Evolutionary conservation across 2,888 invertebrate species (phyloP).

Genomic region (Eilema griseolum): DNA sequence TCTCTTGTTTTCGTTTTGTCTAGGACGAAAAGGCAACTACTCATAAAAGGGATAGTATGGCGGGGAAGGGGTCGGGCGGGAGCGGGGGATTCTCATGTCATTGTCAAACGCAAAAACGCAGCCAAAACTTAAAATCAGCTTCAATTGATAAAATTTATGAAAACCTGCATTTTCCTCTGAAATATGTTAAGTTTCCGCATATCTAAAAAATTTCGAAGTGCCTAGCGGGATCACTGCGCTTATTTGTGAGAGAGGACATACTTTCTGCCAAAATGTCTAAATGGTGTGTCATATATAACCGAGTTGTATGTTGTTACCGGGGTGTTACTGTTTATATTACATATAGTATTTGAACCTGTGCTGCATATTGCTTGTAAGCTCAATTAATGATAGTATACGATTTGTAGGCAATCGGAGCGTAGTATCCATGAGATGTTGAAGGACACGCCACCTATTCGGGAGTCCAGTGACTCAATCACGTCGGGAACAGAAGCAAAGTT

Average conservation of each 20-base stretch:
- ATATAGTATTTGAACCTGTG: neutral
- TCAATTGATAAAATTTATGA: constrained; percentile 34
- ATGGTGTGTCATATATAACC: constrained; percentile 66
- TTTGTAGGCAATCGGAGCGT: constrained; percentile 86
- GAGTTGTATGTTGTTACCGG: constrained; percentile 33
- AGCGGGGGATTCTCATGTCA: constrained; percentile 12
- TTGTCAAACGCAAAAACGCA: constrained; percentile 37
- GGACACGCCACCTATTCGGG: constrained; percentile 92
- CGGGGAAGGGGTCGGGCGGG: neutral
- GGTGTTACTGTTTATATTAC: constrained; percentile 25
- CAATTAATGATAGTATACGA: neutral
- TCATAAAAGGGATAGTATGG: too few relatives aligned
- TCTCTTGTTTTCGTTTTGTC: too few relatives aligned
- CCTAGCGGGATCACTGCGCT: constrained; percentile 7
- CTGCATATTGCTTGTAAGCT: neutral
- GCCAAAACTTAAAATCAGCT: constrained; percentile 11
- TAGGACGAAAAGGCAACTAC: too few relatives aligned
- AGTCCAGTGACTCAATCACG: constrained; percentile 91
- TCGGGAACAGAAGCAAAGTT: constrained; percentile 91
- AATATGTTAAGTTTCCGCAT: constrained; percentile 43
- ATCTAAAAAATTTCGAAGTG: constrained; percentile 18
- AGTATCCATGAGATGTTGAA: constrained; percentile 95
- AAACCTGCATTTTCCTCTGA: constrained; percentile 27
- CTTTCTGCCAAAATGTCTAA: constrained; percentile 70
- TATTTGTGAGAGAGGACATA: constrained; percentile 12